These are phyloP conservation scores for Coendou prehensilis DNA, from an alignment of 2,797 vertebrate species.

Conservation along the genomic window DNA sequence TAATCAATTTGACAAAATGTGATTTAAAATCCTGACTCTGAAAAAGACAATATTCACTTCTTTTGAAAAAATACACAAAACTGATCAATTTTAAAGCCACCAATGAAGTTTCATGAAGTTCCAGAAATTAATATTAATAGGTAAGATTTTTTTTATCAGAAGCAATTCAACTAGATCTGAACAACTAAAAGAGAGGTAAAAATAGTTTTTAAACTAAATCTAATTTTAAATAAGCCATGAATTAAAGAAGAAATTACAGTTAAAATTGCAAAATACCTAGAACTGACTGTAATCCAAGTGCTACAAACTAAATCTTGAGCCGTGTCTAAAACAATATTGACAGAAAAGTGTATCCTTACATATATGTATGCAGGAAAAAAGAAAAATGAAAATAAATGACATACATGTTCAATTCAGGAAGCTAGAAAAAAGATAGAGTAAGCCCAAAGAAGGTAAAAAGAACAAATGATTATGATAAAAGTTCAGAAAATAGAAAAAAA, in stretches of 20 bases:
- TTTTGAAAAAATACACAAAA: slow-evolving; percentile 6
- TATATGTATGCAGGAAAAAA: background rate
- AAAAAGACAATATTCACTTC: background rate
- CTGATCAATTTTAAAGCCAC: background rate
- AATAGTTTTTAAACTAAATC: background rate
- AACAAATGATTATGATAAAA: background rate
- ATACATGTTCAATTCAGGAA: background rate
- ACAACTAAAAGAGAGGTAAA: background rate
- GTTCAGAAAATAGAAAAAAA: background rate
- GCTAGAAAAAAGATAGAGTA: background rate
- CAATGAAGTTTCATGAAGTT: background rate
- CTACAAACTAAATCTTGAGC: background rate
- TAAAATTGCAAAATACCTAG: background rate
- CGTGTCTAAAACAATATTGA: background rate
- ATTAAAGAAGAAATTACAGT: background rate
- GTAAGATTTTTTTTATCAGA: background rate
- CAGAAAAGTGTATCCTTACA: background rate
- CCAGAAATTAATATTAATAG: background rate
- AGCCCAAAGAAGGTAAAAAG: background rate
- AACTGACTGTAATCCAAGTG: background rate
- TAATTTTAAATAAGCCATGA: background rate
- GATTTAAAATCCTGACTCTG: background rate
- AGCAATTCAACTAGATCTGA: background rate
- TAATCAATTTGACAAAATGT: background rate
- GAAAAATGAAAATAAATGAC: background rate